phyloP scores from a whole-genome alignment of 2,113 vertebrate species.

The Cricetomys ansorgei region DNA sequence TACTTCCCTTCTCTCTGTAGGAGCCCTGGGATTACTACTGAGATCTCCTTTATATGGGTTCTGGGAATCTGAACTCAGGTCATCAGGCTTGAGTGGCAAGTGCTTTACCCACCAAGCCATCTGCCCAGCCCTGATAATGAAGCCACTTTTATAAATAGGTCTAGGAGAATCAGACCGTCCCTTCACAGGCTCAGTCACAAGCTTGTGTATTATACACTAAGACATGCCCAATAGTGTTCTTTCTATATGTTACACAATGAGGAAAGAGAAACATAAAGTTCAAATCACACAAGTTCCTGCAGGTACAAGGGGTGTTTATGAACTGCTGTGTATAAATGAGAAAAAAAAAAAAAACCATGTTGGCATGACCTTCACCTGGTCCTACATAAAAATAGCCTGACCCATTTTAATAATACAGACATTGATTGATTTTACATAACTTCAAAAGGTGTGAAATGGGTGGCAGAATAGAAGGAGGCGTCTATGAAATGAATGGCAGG shows the following conservation, averaged over 20 bases:
- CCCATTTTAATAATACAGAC: conserved; percentile 20
- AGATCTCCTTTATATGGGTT: background rate
- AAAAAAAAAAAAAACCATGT: background rate
- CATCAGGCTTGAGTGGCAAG: background rate
- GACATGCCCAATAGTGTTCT: too few species aligned
- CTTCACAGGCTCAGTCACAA: background rate
- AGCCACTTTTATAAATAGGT: background rate
- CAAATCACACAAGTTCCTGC: background rate
- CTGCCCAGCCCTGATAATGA: background rate
- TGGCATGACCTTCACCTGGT: background rate
- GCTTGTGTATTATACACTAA: background rate
- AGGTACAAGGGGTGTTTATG: background rate
- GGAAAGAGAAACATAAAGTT: background rate
- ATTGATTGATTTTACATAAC: background rate
- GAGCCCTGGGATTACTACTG: background rate
- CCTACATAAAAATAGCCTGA: conserved; percentile 35
- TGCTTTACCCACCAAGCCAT: background rate
- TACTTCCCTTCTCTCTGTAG: background rate
- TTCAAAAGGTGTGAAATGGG: background rate
- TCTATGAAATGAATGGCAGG: background rate
- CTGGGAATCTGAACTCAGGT: background rate
- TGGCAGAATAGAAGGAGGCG: background rate
- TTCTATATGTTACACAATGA: too few species aligned
- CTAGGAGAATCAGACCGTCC: background rate
- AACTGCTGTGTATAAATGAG: background rate